Base-by-base conservation (phyloP, 2,888 invertebrate species). In the Perdita meconis region DNA sequence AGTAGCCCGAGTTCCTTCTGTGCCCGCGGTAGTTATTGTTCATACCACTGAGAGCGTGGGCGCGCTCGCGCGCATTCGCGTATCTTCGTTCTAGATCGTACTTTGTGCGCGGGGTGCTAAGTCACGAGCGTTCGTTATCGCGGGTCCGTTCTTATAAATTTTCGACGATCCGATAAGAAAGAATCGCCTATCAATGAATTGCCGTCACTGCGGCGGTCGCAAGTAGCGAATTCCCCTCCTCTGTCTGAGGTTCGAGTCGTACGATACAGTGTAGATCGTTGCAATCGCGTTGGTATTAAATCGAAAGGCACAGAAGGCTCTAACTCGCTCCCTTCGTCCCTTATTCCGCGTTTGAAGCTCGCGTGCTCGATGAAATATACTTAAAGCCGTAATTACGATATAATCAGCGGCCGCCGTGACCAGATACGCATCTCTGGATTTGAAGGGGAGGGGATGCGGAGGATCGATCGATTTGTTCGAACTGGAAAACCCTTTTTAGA, bases 381-480 rank as follows among this genome's bases (percentile, higher is more conserved):
- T 90, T 89, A 89, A 89, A 89, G 86, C 86, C 85, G 87, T 89
- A 90, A 90, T 90, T 89, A 89, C 89, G 89, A 90, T 90, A 89
- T 87, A 90, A 90, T 90, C 90, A 87, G 84, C 80, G 84, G 83
- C 84, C 87, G 87, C 88, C 89, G 89, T 89, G 89, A 88, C 87
- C 87, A 88, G 89, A 90, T 89, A 88, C 86, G 84, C 86, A 87
- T 87, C 89, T 86, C 80, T 56, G 60, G 71, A 61, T 67, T 69
- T 72, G 51, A 78, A 61, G 69, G 44, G 64, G 53, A 36, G 59
- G 50, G 16, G 55, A 70, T 30, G 56, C 34, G 66, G 44, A 57
- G 40, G 84, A 87, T 85, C 89, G 90, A 91, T 90, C 89, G 89
- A 89, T 90, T 83, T 83, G 78, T 85, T 89, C 86, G 82, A 84